Percentiles rank a stretch among this genome's conserved stretches.
These are phyloP conservation scores for Hirtodrosophila cameraria DNA, from an alignment of 2,888 invertebrate species.

Conservation along the genomic window DNA sequence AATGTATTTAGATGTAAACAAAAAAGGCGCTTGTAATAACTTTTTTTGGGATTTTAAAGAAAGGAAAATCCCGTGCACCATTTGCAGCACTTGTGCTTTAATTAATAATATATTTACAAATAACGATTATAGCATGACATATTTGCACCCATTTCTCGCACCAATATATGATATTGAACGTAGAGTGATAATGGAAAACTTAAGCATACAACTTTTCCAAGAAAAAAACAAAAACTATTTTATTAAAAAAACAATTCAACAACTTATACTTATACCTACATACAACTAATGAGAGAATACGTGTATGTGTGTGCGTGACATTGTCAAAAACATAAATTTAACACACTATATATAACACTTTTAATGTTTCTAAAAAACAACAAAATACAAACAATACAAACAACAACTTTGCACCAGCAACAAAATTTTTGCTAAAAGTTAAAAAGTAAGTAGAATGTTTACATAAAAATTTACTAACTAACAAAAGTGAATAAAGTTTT, in stretches of 20 bases:
- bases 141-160: constrained; percentile 72
- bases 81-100: constrained; percentile 47
- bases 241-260: constrained; percentile 32
- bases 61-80: constrained; percentile 37
- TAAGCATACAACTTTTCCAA: constrained; percentile 32
- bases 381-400: constrained; percentile 2
- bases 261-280: neutral
- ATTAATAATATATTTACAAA: constrained; percentile 36
- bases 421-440: constrained; percentile 28
- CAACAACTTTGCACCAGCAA: constrained; percentile 54
- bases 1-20: constrained; percentile 44
- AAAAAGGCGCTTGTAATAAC: constrained; percentile 10
- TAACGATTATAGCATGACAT: constrained; percentile 15
- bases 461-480: constrained; percentile 45
- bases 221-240: constrained; percentile 59
- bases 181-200: constrained; percentile 70
- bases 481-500: constrained; percentile 19
- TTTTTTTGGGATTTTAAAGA: constrained; percentile 10
- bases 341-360: constrained; percentile 35
- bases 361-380: constrained; percentile 45
- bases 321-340: constrained; percentile 42
- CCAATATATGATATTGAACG: constrained; percentile 75
- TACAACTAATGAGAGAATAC: constrained; percentile 42
- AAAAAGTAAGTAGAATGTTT: constrained; percentile 69
- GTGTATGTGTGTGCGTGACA: constrained; percentile 49